Evolutionary conservation across 2,888 invertebrate species (phyloP), one percentile per base, ranked within the genome.

Genomic region (Melinaea marsaeus): DNA sequence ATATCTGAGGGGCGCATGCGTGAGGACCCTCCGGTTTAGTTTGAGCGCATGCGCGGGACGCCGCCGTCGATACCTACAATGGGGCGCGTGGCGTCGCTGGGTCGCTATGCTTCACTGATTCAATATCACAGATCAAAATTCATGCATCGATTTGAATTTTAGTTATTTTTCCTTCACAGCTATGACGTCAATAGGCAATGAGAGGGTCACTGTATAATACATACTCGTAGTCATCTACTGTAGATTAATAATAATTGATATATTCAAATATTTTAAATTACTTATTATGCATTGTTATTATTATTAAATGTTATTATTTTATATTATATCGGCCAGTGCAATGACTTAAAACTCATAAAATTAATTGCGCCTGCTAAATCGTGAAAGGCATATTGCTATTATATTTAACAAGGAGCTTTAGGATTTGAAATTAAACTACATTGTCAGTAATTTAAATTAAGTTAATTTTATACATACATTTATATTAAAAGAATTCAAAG

Each of bases 11-110:
- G 69, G 69, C 71, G 72, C 86, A 84, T 84, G 87, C 87, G 87
- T 80, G 72, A 67, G 62, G 61, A 66, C 63, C 71, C 70, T 70
- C 68, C 63, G 58, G 67, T 63, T 68, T 66, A 59, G 51, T 58
- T 69, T 45, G 73, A 68, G 77, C 87, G 87, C 88, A 84, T 84
- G 87, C 88, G 86, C 81, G 69, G 63, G 58, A 62, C 64, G 70
- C 64, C 57, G 65, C 62, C 68, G 70, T 74, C 75, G 66, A 73
- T 72, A 72, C 55, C 55, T 73, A 35, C 64, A 57, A n/a, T 45
- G 75, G 80, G 82, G 82, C 77, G 83, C 73, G 72, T 78, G 81
- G 79, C 81, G 83, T 75, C 84, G 76, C 67, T 78, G 73, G 75
- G 86, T 77, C 87, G 88, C 79, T 81, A 74, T 75, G 74, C 68